Evolutionary conservation across 2,888 invertebrate species (phyloP).

Genomic region (Neoaliturus tenellus): DNA sequence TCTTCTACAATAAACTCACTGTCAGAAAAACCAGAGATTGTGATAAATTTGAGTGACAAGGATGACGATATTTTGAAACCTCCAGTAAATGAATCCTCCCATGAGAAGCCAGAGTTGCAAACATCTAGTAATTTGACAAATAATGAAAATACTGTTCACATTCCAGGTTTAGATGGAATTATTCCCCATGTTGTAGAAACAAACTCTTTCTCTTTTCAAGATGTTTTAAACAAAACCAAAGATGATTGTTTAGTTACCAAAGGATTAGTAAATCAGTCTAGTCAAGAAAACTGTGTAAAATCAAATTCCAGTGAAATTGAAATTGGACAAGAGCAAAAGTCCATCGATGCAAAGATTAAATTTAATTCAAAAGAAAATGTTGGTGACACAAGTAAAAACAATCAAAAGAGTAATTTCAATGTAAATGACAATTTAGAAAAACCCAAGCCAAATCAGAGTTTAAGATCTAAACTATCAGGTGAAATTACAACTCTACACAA

Average conservation of each 20-base stretch:
- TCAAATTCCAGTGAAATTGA: not conserved
- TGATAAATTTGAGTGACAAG: too few relatives aligned
- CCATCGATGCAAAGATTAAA: not conserved
- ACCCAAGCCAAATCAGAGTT: not conserved
- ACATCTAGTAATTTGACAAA: not conserved
- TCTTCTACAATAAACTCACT: not conserved
- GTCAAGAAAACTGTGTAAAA: not conserved
- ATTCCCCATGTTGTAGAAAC: not conserved
- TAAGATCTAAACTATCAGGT: conserved; percentile 50
- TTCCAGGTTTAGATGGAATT: conserved; percentile 9
- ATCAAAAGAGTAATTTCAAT: not conserved
- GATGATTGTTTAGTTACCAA: not conserved
- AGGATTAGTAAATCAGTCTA: not conserved
- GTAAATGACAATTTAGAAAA: not conserved
- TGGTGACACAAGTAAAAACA: not conserved
- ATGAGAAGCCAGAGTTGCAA: not conserved
- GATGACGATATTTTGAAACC: too few relatives aligned
- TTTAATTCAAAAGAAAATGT: not conserved
- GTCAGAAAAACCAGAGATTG: too few relatives aligned
- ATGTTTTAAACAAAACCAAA: not conserved
- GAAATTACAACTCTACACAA: conserved; percentile 53
- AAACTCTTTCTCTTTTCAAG: not conserved
- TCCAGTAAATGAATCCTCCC: not conserved
- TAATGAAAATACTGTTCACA: not conserved
- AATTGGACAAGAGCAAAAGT: not conserved